These are phyloP conservation scores for Ennomos erosarius DNA, from an alignment of 2,888 invertebrate species.

Conservation along the genomic window DNA sequence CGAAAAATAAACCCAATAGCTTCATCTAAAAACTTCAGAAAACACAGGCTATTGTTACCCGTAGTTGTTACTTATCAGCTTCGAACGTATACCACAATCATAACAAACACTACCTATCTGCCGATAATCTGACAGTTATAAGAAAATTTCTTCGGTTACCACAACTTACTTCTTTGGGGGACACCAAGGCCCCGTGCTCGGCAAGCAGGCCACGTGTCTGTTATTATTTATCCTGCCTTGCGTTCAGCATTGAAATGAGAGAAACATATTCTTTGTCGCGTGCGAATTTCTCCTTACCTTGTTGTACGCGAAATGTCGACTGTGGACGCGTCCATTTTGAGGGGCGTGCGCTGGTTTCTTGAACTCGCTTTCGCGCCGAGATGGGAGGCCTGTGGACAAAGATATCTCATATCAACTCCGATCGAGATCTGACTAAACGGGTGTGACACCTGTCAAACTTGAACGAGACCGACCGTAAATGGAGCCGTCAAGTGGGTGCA, in stretches of 20 bases:
- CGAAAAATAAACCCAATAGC: conserved; percentile 32
- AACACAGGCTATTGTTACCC: conserved; percentile 46
- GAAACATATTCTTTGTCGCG: conserved; percentile 30
- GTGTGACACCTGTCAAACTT: conserved; percentile 34
- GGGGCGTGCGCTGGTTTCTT: conserved; percentile 86
- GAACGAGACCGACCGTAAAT: conserved; percentile 26
- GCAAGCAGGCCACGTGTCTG: conserved; percentile 50
- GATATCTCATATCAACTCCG: conserved; percentile 31
- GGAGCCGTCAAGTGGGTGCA: conserved; percentile 24
- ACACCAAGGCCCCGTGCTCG: conserved; percentile 35
- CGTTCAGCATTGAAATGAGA: conserved; percentile 36
- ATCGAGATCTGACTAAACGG: conserved; percentile 23
- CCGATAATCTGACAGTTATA: conserved; percentile 42
- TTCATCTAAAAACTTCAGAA: conserved; percentile 43
- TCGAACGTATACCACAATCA: conserved; percentile 45
- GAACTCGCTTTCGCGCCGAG: conserved; percentile 85
- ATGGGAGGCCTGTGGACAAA: conserved; percentile 75
- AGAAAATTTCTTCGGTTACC: conserved; percentile 45
- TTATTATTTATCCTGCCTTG: conserved; percentile 53
- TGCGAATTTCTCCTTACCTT: conserved; percentile 61
- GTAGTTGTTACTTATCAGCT: conserved; percentile 42
- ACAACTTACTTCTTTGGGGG: conserved; percentile 39
- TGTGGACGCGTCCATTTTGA: conserved; percentile 77
- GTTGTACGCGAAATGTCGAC: conserved; percentile 72
- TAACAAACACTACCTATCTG: conserved; percentile 48